Evolutionary conservation across 2,113 vertebrate species (phyloP), one percentile per base, ranked within the genome.

Genomic region (Hydrochoerus hydrochaeris): DNA sequence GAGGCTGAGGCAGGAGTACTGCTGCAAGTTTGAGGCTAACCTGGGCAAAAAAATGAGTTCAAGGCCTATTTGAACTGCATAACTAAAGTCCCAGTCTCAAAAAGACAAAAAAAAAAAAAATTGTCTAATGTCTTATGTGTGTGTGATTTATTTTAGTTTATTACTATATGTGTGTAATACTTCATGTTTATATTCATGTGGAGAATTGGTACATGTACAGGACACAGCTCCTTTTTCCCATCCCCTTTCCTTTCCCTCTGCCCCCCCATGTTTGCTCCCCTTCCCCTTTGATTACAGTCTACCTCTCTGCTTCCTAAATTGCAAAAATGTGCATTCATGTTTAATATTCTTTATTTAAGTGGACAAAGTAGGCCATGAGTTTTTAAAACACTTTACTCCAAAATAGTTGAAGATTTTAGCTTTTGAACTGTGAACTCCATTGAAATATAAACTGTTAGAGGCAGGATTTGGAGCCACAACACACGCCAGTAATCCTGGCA

Each of bases 281-380:
- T 41, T 73, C n/a, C 69, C 14, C n/a, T 73, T 75, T 77, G 73
- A 17, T 28, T 14, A 30, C 73, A 49, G 0, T 49, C 26, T 77
- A 44, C 41, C 13, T 16, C 73, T 38, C 13, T 46, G 16, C 13
- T 77, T 46, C 22, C 26, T 77, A 77, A 77, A 46, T 77, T 44
- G 19, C 67, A 69, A 19, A 19, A n/a, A 69, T 69, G 65, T 89
- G 58, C n/a, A 63, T 94, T 92, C 46, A 17, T 65, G 67, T 67
- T 63, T 71, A 92, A 94, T 81, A 82, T 30, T 86, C 44, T 94
- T 63, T 85, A 67, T 94, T 63, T 85, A 67, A 69, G 63, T 85
- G 71, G 73, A 65, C 14, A 85, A 91, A 80, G 41, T 83, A 28
- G 92, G n/a, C 20, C 30, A 54, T 93, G 11, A 16, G 71, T 30